Evolutionary conservation across 1,140 invertebrate genomes (phyloP), one percentile per base, ranked within the genome.

Genomic region (Samia ricini): DNA sequence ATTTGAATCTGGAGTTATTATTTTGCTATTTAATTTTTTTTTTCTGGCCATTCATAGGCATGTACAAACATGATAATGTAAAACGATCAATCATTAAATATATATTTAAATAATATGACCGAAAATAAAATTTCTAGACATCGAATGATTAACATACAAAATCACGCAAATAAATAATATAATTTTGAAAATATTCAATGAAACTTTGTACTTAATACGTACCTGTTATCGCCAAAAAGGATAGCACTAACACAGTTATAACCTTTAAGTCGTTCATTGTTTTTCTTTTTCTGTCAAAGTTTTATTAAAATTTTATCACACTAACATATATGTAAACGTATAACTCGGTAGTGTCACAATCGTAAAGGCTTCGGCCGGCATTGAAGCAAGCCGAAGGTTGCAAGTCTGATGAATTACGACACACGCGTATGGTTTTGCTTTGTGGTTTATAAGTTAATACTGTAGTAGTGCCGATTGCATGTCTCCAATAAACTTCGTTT

Each of bases 391-490:
- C 52, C 69, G 67, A 71, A 75, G 74, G 72, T 78, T 72, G 69
- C 62, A 66, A 71, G 72, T 75, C 72, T 72, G 71, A 74, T 69
- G 61, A 72, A 75, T 79, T 75, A 69, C 68, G 69, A 72, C 76
- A 75, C 65, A 26, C 61, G 61, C 57, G 68, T 79, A 78, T 74
- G 67, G 61, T 56, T 65, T 63, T 61, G 56, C 57, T 65, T 57
- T 33, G 64, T 64, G 52, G 66, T 69, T 67, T 64, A 71, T 71
- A n/a, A 69, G 65, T 66, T 74, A 62, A 68, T 7, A 29, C 22
- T 29, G 21, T 20, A n/a, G 29, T 58, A 61, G 51, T 64, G 65
- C 66, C 70, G 70, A 61, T 55, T 64, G 60, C 65, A 69, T 26
- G 52, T 26, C 15, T 19, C 4, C 56, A 8, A 6, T 42, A 23